Conservation (phyloP, 2,888 invertebrate species). For the Leucophenga montana region DNA sequence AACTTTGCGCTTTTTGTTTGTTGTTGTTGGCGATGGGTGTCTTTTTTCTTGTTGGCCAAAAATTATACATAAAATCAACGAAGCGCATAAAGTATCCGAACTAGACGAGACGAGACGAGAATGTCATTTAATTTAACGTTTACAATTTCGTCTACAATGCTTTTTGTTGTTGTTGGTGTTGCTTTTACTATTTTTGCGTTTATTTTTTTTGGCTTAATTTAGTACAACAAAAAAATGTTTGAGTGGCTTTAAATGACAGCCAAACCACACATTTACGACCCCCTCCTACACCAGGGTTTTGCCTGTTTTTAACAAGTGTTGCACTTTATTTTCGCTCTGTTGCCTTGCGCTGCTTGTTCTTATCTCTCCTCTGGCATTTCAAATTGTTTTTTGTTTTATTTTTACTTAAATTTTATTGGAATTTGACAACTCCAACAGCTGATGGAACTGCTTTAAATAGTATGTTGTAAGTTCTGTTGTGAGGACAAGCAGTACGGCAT, state of each 20-base stretch:
- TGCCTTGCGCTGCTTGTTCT: too few species aligned
- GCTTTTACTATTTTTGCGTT: too few species aligned
- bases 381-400: not conserved
- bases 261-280: too few species aligned
- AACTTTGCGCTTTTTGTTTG: not conserved
- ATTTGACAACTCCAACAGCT: too few species aligned
- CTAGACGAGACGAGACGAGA: slow-evolving; percentile 56
- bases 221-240: not conserved
- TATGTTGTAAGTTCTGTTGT: too few species aligned
- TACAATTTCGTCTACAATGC: slow-evolving; percentile 41
- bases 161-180: not conserved
- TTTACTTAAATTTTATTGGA: not conserved
- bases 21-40: not conserved
- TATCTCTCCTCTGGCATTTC: too few species aligned
- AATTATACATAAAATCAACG: slow-evolving; percentile 47
- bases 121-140: slow-evolving; percentile 61
- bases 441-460: too few species aligned
- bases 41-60: not conserved
- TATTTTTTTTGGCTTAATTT: not conserved
- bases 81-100: slow-evolving; percentile 53
- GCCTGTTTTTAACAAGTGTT: slow-evolving; percentile 13
- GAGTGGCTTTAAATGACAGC: slow-evolving; percentile 7
- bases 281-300: not conserved
- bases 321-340: not conserved
- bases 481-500: too few species aligned